A percentile compares a stretch with the other conserved stretches of the same genome.
Evolutionary conservation across 2,888 invertebrate genomes (phyloP).

Genomic region (Hydrotaea diabolus): DNA sequence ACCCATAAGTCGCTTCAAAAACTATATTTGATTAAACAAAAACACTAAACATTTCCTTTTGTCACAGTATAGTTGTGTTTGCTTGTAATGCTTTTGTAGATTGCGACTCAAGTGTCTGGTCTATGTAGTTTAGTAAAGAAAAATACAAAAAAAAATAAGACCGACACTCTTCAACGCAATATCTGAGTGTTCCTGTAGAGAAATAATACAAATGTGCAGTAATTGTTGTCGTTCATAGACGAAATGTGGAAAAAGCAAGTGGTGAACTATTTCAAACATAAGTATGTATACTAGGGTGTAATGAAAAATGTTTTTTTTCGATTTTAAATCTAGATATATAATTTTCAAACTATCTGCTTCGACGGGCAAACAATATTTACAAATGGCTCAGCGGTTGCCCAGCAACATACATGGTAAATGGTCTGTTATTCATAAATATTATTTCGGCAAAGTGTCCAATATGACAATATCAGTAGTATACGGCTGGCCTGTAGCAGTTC

Average conservation of each 20-base stretch:
- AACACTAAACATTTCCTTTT: slow-evolving; percentile 22
- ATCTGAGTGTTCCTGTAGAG: not conserved
- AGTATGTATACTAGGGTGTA: no score
- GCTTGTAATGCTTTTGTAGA: not conserved
- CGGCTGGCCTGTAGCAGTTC: no score
- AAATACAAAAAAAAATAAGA: not conserved
- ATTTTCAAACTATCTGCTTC: no score
- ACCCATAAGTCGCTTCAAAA: not conserved
- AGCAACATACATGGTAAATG: no score
- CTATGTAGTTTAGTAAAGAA: not conserved
- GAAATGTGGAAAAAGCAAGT: slow-evolving; percentile 25
- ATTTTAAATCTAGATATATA: no score
- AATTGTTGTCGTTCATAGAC: slow-evolving; percentile 14
- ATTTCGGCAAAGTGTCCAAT: no score
- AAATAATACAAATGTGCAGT: not conserved
- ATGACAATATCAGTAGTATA: no score
- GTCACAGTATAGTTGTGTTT: not conserved
- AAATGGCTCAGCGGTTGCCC: no score
- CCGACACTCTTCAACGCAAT: not conserved
- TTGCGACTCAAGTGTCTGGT: not conserved
- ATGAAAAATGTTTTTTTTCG: no score
- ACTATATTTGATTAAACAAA: not conserved
- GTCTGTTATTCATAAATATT: no score
- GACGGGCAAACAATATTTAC: no score
- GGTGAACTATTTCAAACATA: slow-evolving; percentile 32